phyloP scores from a whole-genome alignment of 2,113 vertebrate genomes.

The Megalops atlanticus region DNA sequence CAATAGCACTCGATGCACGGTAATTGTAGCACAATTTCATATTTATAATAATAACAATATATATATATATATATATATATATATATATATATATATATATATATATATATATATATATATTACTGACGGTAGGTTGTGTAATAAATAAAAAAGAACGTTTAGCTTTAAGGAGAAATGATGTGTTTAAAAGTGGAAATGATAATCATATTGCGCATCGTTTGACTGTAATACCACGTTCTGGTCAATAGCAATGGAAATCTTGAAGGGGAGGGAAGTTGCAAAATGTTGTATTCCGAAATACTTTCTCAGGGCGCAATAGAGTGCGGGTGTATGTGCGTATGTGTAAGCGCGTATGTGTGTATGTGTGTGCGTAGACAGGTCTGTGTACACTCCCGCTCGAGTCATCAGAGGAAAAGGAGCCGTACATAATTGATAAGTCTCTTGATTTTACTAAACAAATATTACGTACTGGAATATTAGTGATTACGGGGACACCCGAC shows the following conservation, averaged over 20 bases:
- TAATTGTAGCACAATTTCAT: no score
- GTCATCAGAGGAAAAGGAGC: constrained; percentile 11
- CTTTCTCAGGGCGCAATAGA: neutral
- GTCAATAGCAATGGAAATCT: neutral
- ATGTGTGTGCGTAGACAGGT: neutral
- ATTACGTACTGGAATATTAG: constrained; percentile 54
- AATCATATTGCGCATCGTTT: neutral
- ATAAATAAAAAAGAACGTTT: neutral
- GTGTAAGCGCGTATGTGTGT: neutral
- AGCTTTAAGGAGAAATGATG: neutral
- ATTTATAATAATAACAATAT: no score
- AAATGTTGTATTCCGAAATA: neutral
- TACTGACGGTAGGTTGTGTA: neutral
- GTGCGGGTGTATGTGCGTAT: constrained; percentile 9
- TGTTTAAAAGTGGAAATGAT: neutral
- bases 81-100: no score
- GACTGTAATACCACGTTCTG: neutral
- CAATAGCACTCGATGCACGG: no score
- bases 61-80: no score
- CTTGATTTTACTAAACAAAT: constrained; percentile 57
- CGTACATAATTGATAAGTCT: constrained; percentile 39
- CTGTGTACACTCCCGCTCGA: neutral
- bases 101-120: no score
- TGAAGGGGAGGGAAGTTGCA: neutral
- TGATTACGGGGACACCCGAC: constrained; percentile 50